phyloP scores from a whole-genome alignment of 2,888 invertebrate genomes.

The Villa cingulata region DNA sequence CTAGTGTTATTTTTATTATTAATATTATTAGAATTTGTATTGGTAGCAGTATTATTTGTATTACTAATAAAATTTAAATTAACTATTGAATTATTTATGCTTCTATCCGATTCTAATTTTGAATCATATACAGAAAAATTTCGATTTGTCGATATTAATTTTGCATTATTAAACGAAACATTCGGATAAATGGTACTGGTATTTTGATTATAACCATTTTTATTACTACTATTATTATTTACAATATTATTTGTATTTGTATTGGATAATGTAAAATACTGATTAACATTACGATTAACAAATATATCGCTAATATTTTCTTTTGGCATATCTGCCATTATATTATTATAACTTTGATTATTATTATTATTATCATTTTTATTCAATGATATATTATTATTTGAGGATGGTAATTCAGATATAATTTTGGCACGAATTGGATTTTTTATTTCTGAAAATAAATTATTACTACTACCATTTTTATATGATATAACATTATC shows the following conservation, averaged over 20 bases:
- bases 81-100: slow-evolving; percentile 3
- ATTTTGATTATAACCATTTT: too few species aligned
- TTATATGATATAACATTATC: slow-evolving; percentile 1
- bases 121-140: slow-evolving; percentile 13
- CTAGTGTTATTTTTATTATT: background rate
- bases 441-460: background rate
- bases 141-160: slow-evolving; percentile 5
- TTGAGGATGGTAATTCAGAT: slow-evolving; percentile 6
- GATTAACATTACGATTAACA: slow-evolving; percentile 14
- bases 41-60: slow-evolving; percentile 3
- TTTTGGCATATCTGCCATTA: slow-evolving; percentile 5
- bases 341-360: too few species aligned
- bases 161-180: slow-evolving; percentile 12
- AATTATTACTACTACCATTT: background rate
- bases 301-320: slow-evolving; percentile 17
- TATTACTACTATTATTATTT: too few species aligned
- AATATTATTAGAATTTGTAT: slow-evolving; percentile 6
- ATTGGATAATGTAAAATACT: background rate
- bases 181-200: slow-evolving; percentile 4
- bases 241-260: too few species aligned
- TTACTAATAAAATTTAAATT: slow-evolving; percentile 9
- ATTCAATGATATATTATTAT: background rate
- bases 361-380: background rate
- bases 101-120: slow-evolving; percentile 3
- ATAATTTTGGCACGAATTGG: background rate